Percentiles rank a stretch among this genome's conserved stretches.
Conservation (phyloP, 2,113 vertebrate species). For the Macaca mulatta region DNA sequence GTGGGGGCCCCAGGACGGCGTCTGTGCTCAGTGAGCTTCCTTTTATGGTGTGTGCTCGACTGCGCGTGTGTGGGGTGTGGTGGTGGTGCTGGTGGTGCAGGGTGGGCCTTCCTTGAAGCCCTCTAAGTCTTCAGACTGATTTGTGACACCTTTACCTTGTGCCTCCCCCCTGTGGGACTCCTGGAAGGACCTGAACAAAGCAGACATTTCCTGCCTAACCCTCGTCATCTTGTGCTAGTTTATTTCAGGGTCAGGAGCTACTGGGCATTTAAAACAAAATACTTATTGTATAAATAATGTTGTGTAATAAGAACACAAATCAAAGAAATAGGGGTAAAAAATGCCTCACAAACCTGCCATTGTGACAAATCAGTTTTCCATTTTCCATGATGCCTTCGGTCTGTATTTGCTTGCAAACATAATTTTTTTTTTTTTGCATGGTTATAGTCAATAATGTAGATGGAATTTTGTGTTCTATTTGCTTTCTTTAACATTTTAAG, state of each 20-base stretch:
- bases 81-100: not conserved
- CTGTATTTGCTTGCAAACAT: conserved; percentile 40
- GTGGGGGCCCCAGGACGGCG: not conserved
- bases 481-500: conserved; percentile 28
- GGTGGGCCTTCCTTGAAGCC: not conserved
- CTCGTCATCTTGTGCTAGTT: not conserved
- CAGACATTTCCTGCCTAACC: not conserved
- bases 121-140: not conserved
- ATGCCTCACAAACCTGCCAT: not conserved
- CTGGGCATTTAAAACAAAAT: not conserved
- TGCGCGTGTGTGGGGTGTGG: not conserved
- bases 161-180: not conserved
- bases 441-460: not conserved
- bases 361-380: not conserved
- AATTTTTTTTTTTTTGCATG: conserved; percentile 45
- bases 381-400: not conserved
- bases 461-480: conserved; percentile 44
- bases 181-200: not conserved
- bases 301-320: conserved; percentile 40
- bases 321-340: not conserved
- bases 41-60: fast-evolving
- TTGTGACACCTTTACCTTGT: not conserved
- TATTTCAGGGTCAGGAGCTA: conserved; percentile 36
- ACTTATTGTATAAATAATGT: not conserved
- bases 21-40: not conserved